phyloP scores from a whole-genome alignment of 2,888 invertebrate genomes.

The Polydrusus tereticollis region DNA sequence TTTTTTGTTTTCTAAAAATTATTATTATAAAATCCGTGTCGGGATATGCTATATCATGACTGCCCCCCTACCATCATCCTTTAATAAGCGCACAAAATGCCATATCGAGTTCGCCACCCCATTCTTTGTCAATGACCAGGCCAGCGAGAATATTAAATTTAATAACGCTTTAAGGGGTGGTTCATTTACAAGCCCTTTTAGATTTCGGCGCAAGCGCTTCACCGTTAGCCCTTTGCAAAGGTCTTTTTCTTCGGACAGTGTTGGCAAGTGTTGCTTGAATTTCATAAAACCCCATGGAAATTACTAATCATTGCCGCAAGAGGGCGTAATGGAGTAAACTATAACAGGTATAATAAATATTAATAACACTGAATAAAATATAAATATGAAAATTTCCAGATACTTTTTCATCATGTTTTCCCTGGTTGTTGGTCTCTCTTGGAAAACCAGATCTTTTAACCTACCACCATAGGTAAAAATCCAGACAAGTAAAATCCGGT shows the following conservation, averaged over 20 bases:
- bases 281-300: not conserved
- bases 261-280: not conserved
- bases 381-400: too few species aligned
- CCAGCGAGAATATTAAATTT: not conserved
- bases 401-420: too few species aligned
- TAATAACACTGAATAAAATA: too few species aligned
- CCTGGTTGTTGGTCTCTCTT: too few species aligned
- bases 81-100: not conserved
- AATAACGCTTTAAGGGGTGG: not conserved
- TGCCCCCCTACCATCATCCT: not conserved
- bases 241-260: not conserved
- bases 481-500: too few species aligned
- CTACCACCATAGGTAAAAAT: too few species aligned
- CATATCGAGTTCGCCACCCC: not conserved
- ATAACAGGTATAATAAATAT: too few species aligned
- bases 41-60: too few species aligned
- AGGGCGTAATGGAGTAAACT: too few species aligned
- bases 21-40: too few species aligned
- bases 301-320: not conserved
- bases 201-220: not conserved
- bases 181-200: conserved; percentile 3
- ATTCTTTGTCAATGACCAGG: not conserved
- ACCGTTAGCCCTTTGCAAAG: conserved; percentile 9
- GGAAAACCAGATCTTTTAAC: too few species aligned
- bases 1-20: too few species aligned